phyloP scores from a whole-genome alignment of 2,113 vertebrate species.

The Epinephelus cyanopodus region DNA sequence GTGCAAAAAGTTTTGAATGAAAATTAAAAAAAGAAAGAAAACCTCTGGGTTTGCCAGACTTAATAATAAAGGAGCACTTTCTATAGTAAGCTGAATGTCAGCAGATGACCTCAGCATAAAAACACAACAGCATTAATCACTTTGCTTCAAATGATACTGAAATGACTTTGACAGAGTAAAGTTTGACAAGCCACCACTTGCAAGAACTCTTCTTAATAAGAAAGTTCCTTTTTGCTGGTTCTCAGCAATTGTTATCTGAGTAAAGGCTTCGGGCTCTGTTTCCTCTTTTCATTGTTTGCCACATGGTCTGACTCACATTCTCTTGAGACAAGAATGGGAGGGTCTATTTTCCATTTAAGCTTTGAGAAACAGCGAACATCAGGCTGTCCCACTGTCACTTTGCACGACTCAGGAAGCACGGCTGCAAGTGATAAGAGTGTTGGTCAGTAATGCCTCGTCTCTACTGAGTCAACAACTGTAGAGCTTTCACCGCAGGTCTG shows the following conservation, averaged over 20 bases:
- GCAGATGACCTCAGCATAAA: not conserved
- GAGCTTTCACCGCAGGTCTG: not conserved
- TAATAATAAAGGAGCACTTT: not conserved
- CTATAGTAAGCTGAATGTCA: not conserved
- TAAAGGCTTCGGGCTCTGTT: not conserved
- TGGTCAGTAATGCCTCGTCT: slow-evolving; percentile 25
- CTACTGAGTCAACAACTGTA: slow-evolving; percentile 24
- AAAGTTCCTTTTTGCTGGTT: too few relatives aligned
- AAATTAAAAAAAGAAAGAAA: not conserved
- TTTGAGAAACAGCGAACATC: not conserved
- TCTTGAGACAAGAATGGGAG: not conserved
- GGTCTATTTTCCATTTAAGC: not conserved
- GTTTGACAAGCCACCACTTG: not conserved
- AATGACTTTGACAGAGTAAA: not conserved
- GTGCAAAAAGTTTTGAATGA: not conserved
- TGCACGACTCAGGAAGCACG: slow-evolving; percentile 34
- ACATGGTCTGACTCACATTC: not conserved
- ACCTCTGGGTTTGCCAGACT: not conserved
- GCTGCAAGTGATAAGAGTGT: not conserved
- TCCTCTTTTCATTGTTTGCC: not conserved
- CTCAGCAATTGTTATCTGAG: not conserved
- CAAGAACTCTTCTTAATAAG: not conserved
- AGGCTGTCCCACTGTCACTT: not conserved
- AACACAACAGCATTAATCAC: not conserved
- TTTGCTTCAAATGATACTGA: not conserved